Evolutionary conservation across 2,888 invertebrate species (phyloP).

Genomic region (Mesorhabditis sp.): DNA sequence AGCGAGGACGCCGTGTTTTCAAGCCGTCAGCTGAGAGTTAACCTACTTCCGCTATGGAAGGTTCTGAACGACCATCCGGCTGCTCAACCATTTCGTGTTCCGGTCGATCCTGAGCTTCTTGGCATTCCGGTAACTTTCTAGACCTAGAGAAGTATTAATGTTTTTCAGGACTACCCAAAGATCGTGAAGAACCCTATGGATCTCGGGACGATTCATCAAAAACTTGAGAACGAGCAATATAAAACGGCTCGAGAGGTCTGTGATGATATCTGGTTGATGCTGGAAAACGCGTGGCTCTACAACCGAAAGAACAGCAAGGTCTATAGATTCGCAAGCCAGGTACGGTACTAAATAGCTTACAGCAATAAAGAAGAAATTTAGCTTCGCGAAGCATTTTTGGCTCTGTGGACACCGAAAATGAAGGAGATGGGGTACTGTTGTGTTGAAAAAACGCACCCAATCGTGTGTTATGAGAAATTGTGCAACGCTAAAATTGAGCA

Average conservation of each 20-base stretch:
- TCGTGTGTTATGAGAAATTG: conserved; percentile 79
- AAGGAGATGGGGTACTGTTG: conserved; percentile 95
- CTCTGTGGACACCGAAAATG: conserved; percentile 98
- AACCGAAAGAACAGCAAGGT: conserved; percentile 96
- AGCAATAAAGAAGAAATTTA: too few species aligned
- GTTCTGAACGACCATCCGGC: conserved; percentile 89
- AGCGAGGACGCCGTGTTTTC: too few species aligned
- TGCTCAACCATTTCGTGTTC: conserved; percentile 85
- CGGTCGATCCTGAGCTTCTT: conserved; percentile 82
- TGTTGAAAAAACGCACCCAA: conserved; percentile 92
- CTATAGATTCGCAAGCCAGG: conserved; percentile 96
- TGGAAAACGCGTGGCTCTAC: conserved; percentile 99
- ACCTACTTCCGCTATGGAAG: conserved; percentile 84
- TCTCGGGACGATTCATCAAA: conserved; percentile 85
- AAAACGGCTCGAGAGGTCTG: conserved; percentile 98
- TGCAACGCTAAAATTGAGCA: too few species aligned
- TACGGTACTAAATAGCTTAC: conserved; percentile 58
- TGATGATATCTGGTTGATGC: conserved; percentile 99
- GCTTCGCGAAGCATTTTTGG: conserved; percentile 95
- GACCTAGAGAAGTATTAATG: not conserved
- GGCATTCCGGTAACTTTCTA: conserved; percentile 61
- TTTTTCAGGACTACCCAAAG: conserved; percentile 45
- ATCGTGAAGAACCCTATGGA: conserved; percentile 84
- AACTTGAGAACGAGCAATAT: conserved; percentile 87
- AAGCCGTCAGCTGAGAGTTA: too few species aligned